Conservation (phyloP, 2,797 vertebrate genomes). For the Esox masquinongy region DNA sequence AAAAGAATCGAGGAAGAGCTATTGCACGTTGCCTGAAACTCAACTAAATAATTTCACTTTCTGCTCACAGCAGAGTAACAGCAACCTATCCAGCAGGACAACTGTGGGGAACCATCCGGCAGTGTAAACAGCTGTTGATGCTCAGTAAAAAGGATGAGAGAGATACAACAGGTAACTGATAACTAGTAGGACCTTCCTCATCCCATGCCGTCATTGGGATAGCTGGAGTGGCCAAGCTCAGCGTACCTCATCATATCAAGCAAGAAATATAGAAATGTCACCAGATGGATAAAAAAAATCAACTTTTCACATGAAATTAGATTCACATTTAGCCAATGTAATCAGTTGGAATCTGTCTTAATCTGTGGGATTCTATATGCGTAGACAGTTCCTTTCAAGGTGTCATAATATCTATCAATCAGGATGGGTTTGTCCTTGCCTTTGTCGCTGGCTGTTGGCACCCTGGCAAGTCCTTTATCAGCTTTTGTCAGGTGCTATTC, state of each 20-base stretch:
- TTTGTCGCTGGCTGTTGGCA: constrained; percentile 35
- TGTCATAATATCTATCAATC: constrained; percentile 13
- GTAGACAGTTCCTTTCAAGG: neutral
- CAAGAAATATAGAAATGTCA: neutral
- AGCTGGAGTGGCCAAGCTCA: neutral
- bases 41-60: constrained; percentile 56
- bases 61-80: constrained; percentile 30
- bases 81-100: neutral
- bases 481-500: constrained; percentile 51
- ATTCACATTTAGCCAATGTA: neutral
- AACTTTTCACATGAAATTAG: neutral
- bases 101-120: constrained; percentile 25
- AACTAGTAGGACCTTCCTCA: constrained; percentile 3
- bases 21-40: constrained; percentile 59
- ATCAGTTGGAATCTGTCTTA: too few relatives aligned
- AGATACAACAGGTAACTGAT: constrained; percentile 10
- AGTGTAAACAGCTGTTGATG: constrained; percentile 47
- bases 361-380: too few relatives aligned
- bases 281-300: too few relatives aligned
- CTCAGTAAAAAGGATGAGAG: constrained; percentile 34
- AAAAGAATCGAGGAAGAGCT: constrained; percentile 54
- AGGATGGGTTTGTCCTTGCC: constrained; percentile 30
- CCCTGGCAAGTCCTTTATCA: constrained; percentile 49
- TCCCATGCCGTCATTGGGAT: neutral
- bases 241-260: neutral